phyloP scores from a whole-genome alignment of 2,797 vertebrate genomes.

The Pachyuromys duprasi region DNA sequence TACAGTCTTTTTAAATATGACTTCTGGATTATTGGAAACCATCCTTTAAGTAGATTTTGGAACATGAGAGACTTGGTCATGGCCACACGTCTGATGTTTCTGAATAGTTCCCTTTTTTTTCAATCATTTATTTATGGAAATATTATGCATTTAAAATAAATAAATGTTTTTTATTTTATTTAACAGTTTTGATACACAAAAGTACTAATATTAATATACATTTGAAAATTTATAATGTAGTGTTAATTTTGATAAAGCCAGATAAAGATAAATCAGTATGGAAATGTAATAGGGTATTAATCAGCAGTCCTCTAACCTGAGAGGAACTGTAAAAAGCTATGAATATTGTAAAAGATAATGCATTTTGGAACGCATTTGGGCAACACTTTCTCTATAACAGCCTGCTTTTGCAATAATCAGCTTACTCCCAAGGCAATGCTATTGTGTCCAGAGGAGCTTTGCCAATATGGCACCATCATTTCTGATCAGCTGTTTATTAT shows the following conservation, averaged over 20 bases:
- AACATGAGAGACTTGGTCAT: background rate
- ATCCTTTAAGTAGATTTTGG: background rate
- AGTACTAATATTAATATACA: background rate
- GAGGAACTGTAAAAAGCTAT: background rate
- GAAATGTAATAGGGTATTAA: background rate
- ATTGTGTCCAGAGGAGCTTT: background rate
- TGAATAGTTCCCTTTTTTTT: background rate
- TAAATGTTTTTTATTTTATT: constrained; percentile 17
- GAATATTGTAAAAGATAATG: background rate
- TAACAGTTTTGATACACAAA: background rate
- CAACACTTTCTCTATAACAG: background rate
- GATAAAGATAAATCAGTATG: background rate
- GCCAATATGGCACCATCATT: background rate
- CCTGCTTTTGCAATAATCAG: background rate
- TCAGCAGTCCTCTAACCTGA: background rate
- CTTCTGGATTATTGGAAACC: background rate
- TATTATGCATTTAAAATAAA: background rate
- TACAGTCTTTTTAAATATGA: background rate
- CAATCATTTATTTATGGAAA: background rate
- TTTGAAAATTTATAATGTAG: background rate
- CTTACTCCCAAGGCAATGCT: background rate
- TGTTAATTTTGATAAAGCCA: background rate
- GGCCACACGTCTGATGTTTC: background rate
- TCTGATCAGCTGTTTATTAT: background rate
- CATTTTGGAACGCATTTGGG: background rate